Percentiles rank a stretch among this genome's conserved stretches.
Conservation (phyloP, 2,113 vertebrate genomes). For the Speoplatyrhinus poulsoni region DNA sequence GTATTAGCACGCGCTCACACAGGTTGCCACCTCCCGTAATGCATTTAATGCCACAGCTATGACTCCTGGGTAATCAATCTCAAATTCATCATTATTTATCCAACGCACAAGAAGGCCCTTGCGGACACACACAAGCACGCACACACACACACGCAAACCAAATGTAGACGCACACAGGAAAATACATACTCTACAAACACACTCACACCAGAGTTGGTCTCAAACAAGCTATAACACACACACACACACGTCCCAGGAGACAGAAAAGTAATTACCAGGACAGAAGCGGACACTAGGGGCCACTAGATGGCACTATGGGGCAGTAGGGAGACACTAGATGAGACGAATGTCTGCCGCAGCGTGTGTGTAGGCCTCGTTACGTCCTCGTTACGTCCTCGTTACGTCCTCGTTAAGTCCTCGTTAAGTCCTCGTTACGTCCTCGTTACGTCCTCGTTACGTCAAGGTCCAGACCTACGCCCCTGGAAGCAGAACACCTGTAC, state of each 20-base stretch:
- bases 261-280: constrained; percentile 66
- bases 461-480: too few species aligned
- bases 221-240: not conserved
- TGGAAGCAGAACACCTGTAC: too few species aligned
- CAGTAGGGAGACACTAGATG: not conserved
- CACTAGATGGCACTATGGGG: constrained; percentile 22
- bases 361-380: too few species aligned
- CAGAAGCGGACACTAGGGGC: constrained; percentile 13
- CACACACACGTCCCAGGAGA: constrained; percentile 12
- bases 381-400: too few species aligned
- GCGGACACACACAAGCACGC: constrained; percentile 29
- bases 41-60: constrained; percentile 63
- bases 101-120: constrained; percentile 46
- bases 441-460: too few species aligned
- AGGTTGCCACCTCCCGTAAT: constrained; percentile 62
- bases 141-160: constrained; percentile 12
- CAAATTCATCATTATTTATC: constrained; percentile 75
- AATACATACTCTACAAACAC: not conserved
- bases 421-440: too few species aligned
- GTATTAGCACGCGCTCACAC: constrained; percentile 6
- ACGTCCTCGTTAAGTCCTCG: too few species aligned
- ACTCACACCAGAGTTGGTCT: not conserved
- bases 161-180: constrained; percentile 7
- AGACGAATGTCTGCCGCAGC: not conserved
- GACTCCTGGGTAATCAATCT: constrained; percentile 74